Base-by-base conservation (phyloP, 2,888 invertebrate genomes). In the Mesochorus sp. region DNA sequence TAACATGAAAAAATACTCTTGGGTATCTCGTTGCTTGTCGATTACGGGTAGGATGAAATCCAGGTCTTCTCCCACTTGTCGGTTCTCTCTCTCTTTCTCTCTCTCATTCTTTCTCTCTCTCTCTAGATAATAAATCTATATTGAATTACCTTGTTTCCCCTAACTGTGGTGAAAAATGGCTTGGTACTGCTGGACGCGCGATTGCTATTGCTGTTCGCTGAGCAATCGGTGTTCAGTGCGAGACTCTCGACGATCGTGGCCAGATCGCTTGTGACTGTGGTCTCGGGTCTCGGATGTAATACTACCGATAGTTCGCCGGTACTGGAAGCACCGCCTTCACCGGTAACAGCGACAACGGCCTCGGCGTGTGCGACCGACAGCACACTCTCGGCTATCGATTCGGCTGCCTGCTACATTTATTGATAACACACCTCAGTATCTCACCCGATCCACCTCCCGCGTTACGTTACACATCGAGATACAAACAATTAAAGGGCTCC, bases 211-310 rank as follows among this genome's bases (percentile, higher is more conserved):
- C 92, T 92, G 82, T 93, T 93, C 26, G 94, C 94, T 31, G 94
- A 94, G 57, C 88, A 89, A 74, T 90, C 90, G 34, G 90, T 91
- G 78, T 91, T 92, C 39, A 96, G 92, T 0, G 96, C 94, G 53
- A 96, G 91, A 79, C 95, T 96, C 91, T 97, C 97, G 8, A 97
- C 96, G 86, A 97, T 97, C 31, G 97, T 97, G 2, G 96, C 96
- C 84, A 97, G 92, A 92, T 97, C 97, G 82, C 93, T 93, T 4
- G 93, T 92, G 34, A 92, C 92, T n/a, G 89, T 85, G 21, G 94
- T 93, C 85, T 94, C 94, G 3, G 94, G 91, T 81, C 94, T 89
- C 4, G 93, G 92, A 89, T 94, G 94, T 17, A 94, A 93, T 4
- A 92, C 92, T 34, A 93, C 93, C 2, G 93, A 93, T 2, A 93